A percentile compares a stretch with the other conserved stretches of the same genome.
phyloP scores from a whole-genome alignment of 1,140 invertebrate genomes.

The Pseudomyrmex sp. region DNA sequence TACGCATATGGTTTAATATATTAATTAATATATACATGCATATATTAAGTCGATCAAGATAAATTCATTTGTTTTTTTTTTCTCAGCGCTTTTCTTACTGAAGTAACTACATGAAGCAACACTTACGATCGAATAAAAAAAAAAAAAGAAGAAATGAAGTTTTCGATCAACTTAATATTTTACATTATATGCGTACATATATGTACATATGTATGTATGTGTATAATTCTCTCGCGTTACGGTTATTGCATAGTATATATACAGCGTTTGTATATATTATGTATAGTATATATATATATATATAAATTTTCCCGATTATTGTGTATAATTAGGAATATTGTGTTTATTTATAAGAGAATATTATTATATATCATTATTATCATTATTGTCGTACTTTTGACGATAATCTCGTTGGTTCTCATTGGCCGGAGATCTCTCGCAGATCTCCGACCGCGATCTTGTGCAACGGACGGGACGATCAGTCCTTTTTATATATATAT shows the following conservation, averaged over 20 bases:
- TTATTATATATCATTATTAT: conserved; percentile 69
- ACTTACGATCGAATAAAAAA: background rate
- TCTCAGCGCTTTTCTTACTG: conserved; percentile 15
- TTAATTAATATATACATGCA: conserved; percentile 77
- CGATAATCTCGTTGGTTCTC: conserved; percentile 65
- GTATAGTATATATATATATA: conserved; percentile 30
- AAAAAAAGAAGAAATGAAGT: conserved; percentile 22
- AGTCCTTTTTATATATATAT: conserved; percentile 33
- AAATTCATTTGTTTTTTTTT: conserved; percentile 44
- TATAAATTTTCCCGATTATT: conserved; percentile 41
- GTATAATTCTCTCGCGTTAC: conserved; percentile 53
- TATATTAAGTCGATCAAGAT: conserved; percentile 50
- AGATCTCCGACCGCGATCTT: conserved; percentile 22
- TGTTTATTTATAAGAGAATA: conserved; percentile 71
- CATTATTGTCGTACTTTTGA: conserved; percentile 62
- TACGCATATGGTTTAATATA: conserved; percentile 26
- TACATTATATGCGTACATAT: no score
- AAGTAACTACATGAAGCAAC: background rate
- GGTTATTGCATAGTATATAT: conserved; percentile 21
- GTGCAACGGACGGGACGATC: conserved; percentile 46
- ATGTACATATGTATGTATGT: conserved; percentile 46
- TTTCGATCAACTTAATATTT: conserved; percentile 31
- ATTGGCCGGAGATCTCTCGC: conserved; percentile 20
- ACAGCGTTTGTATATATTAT: background rate
- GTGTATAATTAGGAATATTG: conserved; percentile 47